Conservation (phyloP, 2,797 vertebrate species). For the Crenichthys baileyi region DNA sequence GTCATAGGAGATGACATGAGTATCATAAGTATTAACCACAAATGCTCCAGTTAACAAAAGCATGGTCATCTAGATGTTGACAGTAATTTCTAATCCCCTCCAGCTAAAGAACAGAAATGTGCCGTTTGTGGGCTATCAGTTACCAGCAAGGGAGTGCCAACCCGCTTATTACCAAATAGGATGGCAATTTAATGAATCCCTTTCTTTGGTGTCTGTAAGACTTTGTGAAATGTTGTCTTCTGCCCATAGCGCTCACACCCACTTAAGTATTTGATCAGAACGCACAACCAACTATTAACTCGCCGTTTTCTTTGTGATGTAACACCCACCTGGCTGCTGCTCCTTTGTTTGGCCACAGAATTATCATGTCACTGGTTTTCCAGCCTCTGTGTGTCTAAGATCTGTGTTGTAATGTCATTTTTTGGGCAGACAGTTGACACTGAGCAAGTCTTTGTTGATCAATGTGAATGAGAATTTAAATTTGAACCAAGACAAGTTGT, state of each 20-base stretch:
- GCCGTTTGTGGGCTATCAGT: slow-evolving; percentile 71
- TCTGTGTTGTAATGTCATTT: slow-evolving; percentile 1
- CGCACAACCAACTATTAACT: slow-evolving; percentile 73
- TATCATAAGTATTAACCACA: slow-evolving; percentile 30
- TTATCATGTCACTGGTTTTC: slow-evolving; percentile 32
- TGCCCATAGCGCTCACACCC: slow-evolving; percentile 68
- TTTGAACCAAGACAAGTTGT: slow-evolving; percentile 18
- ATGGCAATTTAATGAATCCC: slow-evolving; percentile 82
- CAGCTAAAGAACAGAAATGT: slow-evolving; percentile 71
- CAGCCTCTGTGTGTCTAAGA: slow-evolving; percentile 15
- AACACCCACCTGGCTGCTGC: slow-evolving; percentile 58
- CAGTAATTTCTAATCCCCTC: slow-evolving; percentile 60
- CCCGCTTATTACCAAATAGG: slow-evolving; percentile 73
- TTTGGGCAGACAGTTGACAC: slow-evolving; percentile 26
- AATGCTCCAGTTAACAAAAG: slow-evolving; percentile 43
- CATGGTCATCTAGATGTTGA: slow-evolving; percentile 59
- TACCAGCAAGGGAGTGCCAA: slow-evolving; percentile 62
- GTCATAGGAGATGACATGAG: slow-evolving; percentile 27
- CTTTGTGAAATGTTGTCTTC: slow-evolving; percentile 64
- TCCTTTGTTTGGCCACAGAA: slow-evolving; percentile 59
- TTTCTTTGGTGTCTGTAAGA: slow-evolving; percentile 70
- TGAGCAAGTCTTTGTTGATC: slow-evolving; percentile 21
- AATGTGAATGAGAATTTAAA: slow-evolving; percentile 26
- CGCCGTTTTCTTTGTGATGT: slow-evolving; percentile 43
- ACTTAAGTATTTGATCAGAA: slow-evolving; percentile 65